phyloP scores from a whole-genome alignment of 2,888 invertebrate species.

The Amphimallon solstitiale region DNA sequence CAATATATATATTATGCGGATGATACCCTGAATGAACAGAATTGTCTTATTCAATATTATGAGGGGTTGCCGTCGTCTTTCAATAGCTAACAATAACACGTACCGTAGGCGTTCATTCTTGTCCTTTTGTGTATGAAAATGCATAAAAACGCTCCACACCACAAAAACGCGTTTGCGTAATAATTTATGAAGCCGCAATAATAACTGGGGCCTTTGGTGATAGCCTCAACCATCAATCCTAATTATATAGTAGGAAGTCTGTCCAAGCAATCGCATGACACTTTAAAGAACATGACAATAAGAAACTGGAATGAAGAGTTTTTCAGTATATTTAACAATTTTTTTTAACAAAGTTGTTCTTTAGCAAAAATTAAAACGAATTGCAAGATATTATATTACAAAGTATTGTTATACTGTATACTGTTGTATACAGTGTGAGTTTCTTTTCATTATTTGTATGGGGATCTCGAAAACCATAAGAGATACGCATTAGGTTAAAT shows the following conservation, averaged over 20 bases:
- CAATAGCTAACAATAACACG: slow-evolving; percentile 23
- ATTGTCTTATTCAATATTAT: slow-evolving; percentile 27
- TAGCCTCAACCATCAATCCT: slow-evolving; percentile 2
- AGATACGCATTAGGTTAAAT: no score
- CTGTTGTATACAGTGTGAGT: no score
- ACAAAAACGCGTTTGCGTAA: slow-evolving; percentile 16
- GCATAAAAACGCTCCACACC: slow-evolving; percentile 22
- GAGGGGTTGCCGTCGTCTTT: background rate
- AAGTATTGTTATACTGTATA: no score
- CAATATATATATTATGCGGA: slow-evolving; percentile 22
- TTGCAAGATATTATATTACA: no score
- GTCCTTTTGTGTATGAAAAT: slow-evolving; percentile 9
- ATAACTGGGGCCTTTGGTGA: background rate
- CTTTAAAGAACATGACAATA: no score
- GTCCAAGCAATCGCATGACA: no score
- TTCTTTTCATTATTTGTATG: no score
- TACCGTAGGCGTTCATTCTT: slow-evolving; percentile 13
- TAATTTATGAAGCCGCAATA: slow-evolving; percentile 13
- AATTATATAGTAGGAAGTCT: background rate
- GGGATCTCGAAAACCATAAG: no score
- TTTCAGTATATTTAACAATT: no score
- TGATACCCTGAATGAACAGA: slow-evolving; percentile 5
- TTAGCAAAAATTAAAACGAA: no score
- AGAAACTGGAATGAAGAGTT: no score
- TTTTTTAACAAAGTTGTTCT: no score